Conservation (phyloP, 2,113 vertebrate species). For the Hystrix cristata region DNA sequence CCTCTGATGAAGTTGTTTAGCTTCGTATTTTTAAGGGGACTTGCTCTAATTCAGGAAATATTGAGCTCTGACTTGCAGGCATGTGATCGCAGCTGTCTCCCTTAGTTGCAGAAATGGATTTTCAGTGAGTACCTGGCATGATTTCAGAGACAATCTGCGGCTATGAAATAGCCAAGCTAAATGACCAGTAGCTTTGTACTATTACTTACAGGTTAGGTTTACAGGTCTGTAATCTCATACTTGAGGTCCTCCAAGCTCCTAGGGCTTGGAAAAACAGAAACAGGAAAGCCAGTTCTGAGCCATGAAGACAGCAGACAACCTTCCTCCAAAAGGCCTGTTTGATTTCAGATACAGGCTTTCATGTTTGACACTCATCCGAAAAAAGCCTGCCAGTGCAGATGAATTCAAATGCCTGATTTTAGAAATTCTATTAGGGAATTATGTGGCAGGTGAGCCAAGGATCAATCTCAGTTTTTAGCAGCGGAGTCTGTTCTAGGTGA, state of each 20-base stretch:
- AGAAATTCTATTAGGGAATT: neutral
- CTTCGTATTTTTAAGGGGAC: slow-evolving; percentile 8
- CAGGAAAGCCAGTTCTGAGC: rapidly evolving
- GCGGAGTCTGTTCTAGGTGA: neutral
- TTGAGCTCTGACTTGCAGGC: neutral
- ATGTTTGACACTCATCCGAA: neutral
- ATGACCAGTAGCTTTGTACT: neutral
- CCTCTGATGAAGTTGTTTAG: neutral
- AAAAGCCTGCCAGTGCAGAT: neutral
- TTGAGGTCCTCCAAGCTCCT: neutral
- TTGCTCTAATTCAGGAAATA: slow-evolving; percentile 22
- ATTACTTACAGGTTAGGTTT: neutral
- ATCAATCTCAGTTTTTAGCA: neutral
- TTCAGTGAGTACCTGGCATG: neutral
- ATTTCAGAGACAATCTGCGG: neutral
- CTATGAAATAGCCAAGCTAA: neutral
- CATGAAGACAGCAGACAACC: neutral
- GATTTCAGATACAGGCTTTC: slow-evolving; percentile 27
- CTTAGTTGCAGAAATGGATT: neutral
- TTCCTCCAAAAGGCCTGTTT: neutral
- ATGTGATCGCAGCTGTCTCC: neutral
- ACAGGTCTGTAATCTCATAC: neutral
- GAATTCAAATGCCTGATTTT: neutral
- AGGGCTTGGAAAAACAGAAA: neutral
- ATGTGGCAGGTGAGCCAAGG: neutral